A percentile compares a stretch with the other conserved stretches of the same genome.
Conservation (phyloP, 2,113 vertebrate genomes). For the Camarhynchus parvulus region DNA sequence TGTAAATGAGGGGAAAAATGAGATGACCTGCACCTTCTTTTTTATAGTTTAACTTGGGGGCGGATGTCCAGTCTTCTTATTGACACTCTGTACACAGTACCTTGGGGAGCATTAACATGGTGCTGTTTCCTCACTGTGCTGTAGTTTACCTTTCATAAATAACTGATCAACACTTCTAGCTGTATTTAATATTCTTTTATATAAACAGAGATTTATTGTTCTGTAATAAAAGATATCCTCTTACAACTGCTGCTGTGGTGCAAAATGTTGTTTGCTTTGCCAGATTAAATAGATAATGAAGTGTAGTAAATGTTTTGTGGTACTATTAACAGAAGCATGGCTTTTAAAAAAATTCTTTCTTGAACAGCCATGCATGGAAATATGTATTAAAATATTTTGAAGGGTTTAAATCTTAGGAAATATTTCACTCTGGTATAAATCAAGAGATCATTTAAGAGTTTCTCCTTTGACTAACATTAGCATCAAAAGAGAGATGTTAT, state of each 20-base stretch:
- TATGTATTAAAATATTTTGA: background rate
- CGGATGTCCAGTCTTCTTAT: background rate
- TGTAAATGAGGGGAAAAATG: background rate
- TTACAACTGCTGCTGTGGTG: background rate
- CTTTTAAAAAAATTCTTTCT: background rate
- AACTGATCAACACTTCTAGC: constrained; percentile 44
- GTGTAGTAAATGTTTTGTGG: constrained; percentile 10
- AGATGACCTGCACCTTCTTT: background rate
- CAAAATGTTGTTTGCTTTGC: constrained; percentile 44
- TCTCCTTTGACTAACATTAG: background rate
- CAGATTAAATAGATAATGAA: constrained; percentile 14
- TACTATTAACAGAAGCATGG: constrained; percentile 14
- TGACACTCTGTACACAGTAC: constrained; percentile 11
- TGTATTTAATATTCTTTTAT: constrained; percentile 30
- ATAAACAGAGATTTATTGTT: constrained; percentile 30
- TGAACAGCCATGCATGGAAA: background rate
- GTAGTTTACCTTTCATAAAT: constrained; percentile 46
- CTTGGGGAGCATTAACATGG: background rate
- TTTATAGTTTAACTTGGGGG: constrained; percentile 3
- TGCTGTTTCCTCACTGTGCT: constrained; percentile 2
- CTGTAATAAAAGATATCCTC: constrained; percentile 34
- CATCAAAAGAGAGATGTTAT: constrained; percentile 13
- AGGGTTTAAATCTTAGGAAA: constrained; percentile 14
- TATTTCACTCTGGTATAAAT: background rate
- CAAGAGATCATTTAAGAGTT: constrained; percentile 9